phyloP scores from a whole-genome alignment of 1,140 invertebrate genomes.

The Cotesia glomerata region DNA sequence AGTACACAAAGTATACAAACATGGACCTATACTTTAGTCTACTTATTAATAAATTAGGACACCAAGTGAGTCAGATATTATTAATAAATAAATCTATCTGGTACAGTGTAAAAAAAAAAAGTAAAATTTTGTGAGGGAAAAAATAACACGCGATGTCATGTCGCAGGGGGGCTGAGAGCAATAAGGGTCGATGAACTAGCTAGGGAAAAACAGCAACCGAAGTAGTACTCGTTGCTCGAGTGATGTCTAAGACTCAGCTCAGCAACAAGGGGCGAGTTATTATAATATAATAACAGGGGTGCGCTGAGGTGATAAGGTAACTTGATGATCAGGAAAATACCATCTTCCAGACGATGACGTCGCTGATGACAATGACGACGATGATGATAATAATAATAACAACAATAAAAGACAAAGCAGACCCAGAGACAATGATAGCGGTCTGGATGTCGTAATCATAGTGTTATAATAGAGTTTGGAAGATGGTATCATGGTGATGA shows the following conservation, averaged over 20 bases:
- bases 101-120: no score
- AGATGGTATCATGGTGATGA: neutral
- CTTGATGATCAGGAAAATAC: neutral
- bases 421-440: neutral
- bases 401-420: neutral
- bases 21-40: no score
- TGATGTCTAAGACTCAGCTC: neutral
- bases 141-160: neutral
- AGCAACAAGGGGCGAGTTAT: neutral
- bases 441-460: no score
- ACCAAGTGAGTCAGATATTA: no score
- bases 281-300: neutral
- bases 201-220: neutral
- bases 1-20: no score
- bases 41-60: no score
- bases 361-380: neutral
- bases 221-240: neutral
- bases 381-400: neutral
- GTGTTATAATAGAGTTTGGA: neutral
- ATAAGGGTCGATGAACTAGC: slow-evolving; percentile 4
- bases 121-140: neutral
- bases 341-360: no score
- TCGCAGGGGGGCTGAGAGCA: neutral
- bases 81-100: no score
- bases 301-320: neutral